A percentile compares a stretch with the other conserved stretches of the same genome.
These are phyloP conservation scores for Dryocosmus kuriphilus DNA, from an alignment of 2,888 invertebrate genomes.

Conservation along the genomic window DNA sequence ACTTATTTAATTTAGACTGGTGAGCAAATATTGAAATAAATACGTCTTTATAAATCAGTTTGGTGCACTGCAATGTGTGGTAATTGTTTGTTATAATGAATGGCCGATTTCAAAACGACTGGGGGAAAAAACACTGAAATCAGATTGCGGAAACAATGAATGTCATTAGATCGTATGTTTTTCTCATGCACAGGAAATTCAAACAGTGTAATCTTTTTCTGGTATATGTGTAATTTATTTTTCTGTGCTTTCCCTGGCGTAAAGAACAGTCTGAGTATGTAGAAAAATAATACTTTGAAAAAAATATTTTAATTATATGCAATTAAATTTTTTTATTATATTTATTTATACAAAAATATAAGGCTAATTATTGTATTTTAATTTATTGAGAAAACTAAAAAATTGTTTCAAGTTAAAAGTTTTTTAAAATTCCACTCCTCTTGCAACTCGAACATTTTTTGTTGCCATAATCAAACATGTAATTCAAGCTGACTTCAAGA, in stretches of 20 bases:
- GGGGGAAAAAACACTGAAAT: neutral
- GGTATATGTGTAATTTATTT: neutral
- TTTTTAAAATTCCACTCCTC: neutral
- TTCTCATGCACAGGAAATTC: neutral
- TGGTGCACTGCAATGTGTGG: neutral
- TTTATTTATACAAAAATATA: too few species aligned
- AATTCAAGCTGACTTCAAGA: neutral
- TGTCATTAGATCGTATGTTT: neutral
- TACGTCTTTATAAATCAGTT: neutral
- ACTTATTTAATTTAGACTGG: neutral
- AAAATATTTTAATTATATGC: neutral
- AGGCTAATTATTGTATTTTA: too few species aligned
- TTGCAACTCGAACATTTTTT: neutral
- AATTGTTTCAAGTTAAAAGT: neutral
- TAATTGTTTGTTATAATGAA: neutral
- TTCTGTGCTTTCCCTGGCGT: neutral
- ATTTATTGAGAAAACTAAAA: too few species aligned
- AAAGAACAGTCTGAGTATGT: neutral
- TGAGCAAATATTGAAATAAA: neutral
- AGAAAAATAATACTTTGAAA: neutral
- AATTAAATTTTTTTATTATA: too few species aligned
- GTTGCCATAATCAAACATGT: neutral
- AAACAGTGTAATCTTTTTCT: neutral
- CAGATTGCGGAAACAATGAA: neutral
- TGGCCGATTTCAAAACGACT: neutral